These are phyloP conservation scores for Notamacropus eugenii DNA, from an alignment of 2,797 vertebrate species.

Conservation along the genomic window DNA sequence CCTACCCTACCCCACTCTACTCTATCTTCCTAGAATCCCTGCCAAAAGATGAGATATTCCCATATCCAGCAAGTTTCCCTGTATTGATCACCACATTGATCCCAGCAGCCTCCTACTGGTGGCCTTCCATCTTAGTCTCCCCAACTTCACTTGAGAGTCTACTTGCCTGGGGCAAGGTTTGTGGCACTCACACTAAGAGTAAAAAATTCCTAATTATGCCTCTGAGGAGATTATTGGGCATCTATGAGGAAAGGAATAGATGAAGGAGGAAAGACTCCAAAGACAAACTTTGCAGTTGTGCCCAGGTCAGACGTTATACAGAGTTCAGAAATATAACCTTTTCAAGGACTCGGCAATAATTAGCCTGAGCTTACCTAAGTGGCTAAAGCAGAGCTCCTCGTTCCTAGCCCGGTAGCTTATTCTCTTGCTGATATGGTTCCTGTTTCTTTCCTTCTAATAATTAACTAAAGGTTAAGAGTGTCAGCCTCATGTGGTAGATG, in stretches of 20 bases:
- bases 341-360: too few relatives aligned
- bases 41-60: neutral
- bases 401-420: too few relatives aligned
- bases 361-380: too few relatives aligned
- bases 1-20: accelerated
- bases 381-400: too few relatives aligned
- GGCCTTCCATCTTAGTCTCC: neutral
- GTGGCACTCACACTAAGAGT: neutral
- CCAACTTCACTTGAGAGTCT: neutral
- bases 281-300: neutral
- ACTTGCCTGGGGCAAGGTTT: neutral
- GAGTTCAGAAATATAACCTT: neutral
- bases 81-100: neutral
- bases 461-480: neutral
- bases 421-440: too few relatives aligned
- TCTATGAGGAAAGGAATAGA: neutral
- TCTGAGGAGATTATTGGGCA: neutral
- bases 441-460: too few relatives aligned
- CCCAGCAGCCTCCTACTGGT: neutral
- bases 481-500: neutral
- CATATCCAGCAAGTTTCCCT: neutral
- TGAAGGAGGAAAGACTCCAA: neutral
- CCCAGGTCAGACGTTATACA: neutral
- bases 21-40: neutral
- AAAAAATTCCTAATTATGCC: neutral